Conservation (phyloP, 1,140 invertebrate species). For the Drusus annulatus region DNA sequence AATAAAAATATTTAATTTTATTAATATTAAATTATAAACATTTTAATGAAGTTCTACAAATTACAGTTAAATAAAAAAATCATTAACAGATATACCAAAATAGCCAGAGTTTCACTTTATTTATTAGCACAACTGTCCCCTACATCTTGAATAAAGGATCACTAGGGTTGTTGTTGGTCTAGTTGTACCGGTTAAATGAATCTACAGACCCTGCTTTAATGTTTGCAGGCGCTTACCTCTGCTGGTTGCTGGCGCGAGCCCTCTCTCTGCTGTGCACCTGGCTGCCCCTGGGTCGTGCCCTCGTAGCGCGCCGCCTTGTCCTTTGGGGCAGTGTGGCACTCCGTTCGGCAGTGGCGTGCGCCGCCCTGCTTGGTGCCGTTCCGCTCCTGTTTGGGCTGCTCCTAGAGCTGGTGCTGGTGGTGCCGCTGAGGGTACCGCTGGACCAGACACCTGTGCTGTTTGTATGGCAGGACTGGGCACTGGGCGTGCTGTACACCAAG, state of each 20-base stretch:
- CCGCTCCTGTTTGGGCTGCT: slow-evolving; percentile 94
- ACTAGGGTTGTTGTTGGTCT: too few species aligned
- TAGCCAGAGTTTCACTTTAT: too few species aligned
- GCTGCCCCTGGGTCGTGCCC: slow-evolving; percentile 88
- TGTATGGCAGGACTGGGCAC: slow-evolving; percentile 97
- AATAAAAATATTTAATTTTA: too few species aligned
- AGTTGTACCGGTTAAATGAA: too few species aligned
- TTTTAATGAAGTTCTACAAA: too few species aligned
- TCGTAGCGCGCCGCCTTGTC: slow-evolving; percentile 81
- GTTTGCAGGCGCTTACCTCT: slow-evolving; percentile 85
- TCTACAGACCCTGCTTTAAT: not conserved
- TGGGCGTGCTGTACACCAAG: slow-evolving; percentile 97
- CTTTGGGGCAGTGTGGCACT: slow-evolving; percentile 81
- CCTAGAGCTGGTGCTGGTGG: slow-evolving; percentile 90
- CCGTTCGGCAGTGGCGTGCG: slow-evolving; percentile 81
- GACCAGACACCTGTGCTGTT: slow-evolving; percentile 96
- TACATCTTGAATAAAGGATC: too few species aligned
- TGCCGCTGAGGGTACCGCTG: slow-evolving; percentile 92
- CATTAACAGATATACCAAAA: too few species aligned
- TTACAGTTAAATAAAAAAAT: too few species aligned
- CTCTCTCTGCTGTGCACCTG: slow-evolving; percentile 86
- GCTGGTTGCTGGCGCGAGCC: slow-evolving; percentile 88
- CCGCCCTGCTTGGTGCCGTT: slow-evolving; percentile 90
- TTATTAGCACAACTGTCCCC: too few species aligned
- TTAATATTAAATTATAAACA: too few species aligned